Evolutionary conservation across 2,797 vertebrate species (phyloP).

Genomic region (Euphonia xanthogaster): DNA sequence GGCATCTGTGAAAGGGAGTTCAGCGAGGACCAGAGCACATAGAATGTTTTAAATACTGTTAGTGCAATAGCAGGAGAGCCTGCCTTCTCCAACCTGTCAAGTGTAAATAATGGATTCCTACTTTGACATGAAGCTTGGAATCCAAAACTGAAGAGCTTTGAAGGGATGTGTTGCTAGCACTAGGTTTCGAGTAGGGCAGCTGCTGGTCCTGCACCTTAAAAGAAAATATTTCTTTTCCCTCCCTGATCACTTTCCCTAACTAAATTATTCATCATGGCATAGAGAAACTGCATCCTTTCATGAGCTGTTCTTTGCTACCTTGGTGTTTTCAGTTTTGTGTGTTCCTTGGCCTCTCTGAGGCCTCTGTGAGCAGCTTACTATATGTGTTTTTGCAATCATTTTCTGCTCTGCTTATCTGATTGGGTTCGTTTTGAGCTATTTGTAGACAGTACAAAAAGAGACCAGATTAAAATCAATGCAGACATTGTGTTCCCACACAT

Average conservation of each 20-base stretch:
- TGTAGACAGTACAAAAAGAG: constrained; percentile 45
- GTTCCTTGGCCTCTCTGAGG: constrained; percentile 2
- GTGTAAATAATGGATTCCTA: not conserved
- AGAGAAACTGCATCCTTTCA: not conserved
- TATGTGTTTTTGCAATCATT: constrained; percentile 24
- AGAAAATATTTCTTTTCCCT: not conserved
- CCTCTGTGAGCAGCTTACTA: not conserved
- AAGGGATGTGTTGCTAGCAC: not conserved
- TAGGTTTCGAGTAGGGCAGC: not conserved
- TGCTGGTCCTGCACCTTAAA: not conserved
- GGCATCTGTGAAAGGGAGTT: not conserved
- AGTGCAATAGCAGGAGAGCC: not conserved
- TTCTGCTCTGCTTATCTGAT: constrained; percentile 48
- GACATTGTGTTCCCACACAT: constrained; percentile 24
- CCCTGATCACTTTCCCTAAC: not conserved
- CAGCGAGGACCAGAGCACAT: not conserved
- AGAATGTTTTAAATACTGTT: not conserved
- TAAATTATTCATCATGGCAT: not conserved
- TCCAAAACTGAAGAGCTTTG: not conserved
- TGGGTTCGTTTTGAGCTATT: constrained; percentile 26
- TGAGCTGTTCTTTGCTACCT: not conserved
- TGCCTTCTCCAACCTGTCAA: not conserved
- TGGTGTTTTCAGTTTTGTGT: not conserved
- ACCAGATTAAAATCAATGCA: constrained; percentile 61
- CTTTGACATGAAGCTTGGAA: not conserved